Percentiles rank a stretch among this genome's conserved stretches.
Conservation (phyloP, 1,140 invertebrate genomes). For the Kradibia gibbosae region DNA sequence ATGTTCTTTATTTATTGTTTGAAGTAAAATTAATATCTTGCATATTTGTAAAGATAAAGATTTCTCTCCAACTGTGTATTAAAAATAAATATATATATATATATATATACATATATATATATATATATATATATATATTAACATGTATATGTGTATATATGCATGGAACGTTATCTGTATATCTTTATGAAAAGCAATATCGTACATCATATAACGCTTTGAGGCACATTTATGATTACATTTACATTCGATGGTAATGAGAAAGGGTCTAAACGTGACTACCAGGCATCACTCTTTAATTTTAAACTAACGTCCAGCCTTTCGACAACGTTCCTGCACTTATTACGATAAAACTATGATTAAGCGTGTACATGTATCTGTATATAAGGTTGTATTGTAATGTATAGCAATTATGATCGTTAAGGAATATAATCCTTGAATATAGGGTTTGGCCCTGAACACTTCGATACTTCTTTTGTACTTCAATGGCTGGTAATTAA, state of each 20-base stretch:
- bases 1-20: no score
- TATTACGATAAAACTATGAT: background rate
- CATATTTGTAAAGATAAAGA: no score
- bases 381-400: background rate
- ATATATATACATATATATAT: slow-evolving; percentile 3
- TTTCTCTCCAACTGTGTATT: no score
- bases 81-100: background rate
- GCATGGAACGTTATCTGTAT: slow-evolving; percentile 41
- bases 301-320: slow-evolving; percentile 57
- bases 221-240: slow-evolving; percentile 41
- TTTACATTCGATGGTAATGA: slow-evolving; percentile 63
- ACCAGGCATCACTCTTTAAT: slow-evolving; percentile 69
- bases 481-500: background rate
- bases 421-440: background rate
- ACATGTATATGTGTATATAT: slow-evolving; percentile 42
- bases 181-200: slow-evolving; percentile 34
- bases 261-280: slow-evolving; percentile 70
- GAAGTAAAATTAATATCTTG: no score
- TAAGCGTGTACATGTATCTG: slow-evolving; percentile 8
- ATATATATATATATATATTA: slow-evolving; percentile 40
- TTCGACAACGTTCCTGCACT: slow-evolving; percentile 67
- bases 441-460: background rate
- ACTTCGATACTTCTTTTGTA: background rate
- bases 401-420: background rate
- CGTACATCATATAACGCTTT: slow-evolving; percentile 41